These are phyloP conservation scores for Siphonodentalium dalli DNA, from an alignment of 2,888 invertebrate genomes.

Conservation along the genomic window DNA sequence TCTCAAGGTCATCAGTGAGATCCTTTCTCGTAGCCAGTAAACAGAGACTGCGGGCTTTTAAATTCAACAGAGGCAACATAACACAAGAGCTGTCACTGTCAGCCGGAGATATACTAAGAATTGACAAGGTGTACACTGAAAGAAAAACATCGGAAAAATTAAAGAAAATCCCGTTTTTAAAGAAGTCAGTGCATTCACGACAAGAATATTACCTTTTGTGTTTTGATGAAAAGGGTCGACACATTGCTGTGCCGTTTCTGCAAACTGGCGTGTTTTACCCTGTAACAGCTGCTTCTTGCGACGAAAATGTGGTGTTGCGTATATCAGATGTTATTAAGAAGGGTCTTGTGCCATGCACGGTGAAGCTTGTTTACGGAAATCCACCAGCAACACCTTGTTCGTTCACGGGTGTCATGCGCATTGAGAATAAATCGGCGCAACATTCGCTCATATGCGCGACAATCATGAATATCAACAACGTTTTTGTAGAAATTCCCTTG, in stretches of 20 bases:
- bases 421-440: conserved; percentile 41
- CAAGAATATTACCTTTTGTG: conserved; percentile 43
- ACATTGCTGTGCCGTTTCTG: conserved; percentile 42
- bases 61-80: conserved; percentile 23
- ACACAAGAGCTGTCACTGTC: conserved; percentile 34
- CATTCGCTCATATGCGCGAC: conserved; percentile 49
- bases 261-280: conserved; percentile 45
- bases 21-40: conserved; percentile 48
- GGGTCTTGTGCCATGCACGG: conserved; percentile 39
- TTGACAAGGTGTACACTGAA: conserved; percentile 41
- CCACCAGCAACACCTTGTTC: conserved; percentile 46
- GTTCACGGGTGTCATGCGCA: conserved; percentile 47
- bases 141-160: conserved; percentile 39
- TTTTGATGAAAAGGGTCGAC: conserved; percentile 42
- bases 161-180: conserved; percentile 32
- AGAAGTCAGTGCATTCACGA: conserved; percentile 33
- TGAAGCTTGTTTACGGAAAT: conserved; percentile 50
- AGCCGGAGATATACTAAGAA: conserved; percentile 43
- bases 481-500: conserved; percentile 50
- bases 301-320: conserved; percentile 36
- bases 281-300: conserved; percentile 33
- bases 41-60: conserved; percentile 33
- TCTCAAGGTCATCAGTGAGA: conserved; percentile 39
- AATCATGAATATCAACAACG: conserved; percentile 42
- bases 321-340: conserved; percentile 44